These are phyloP conservation scores for Echinometra lucunter DNA, from an alignment of 53 echinoderm and acorn worm species.

Conservation along the genomic window DNA sequence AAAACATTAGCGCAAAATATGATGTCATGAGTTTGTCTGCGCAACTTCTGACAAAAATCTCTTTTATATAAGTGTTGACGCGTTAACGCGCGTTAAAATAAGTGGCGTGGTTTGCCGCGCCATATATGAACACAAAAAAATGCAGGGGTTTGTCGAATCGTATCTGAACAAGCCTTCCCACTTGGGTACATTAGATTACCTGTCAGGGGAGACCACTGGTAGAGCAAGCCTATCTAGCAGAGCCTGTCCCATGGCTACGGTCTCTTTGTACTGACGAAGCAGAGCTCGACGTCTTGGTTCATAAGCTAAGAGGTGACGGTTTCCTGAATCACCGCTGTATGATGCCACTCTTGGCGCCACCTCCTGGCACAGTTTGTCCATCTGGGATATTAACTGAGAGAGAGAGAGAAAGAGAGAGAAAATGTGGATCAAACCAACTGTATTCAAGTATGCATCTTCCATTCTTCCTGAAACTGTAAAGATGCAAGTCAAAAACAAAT, in stretches of 20 bases:
- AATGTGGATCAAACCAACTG: neutral
- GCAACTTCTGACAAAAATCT: too few species aligned
- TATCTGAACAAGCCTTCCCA: too few species aligned
- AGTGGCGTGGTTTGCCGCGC: too few species aligned
- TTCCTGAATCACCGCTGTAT: slow-evolving; percentile 68
- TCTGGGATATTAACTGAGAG: slow-evolving; percentile 81
- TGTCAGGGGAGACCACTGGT: slow-evolving; percentile 86
- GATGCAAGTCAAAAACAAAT: too few species aligned
- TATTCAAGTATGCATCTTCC: neutral
- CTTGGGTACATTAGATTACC: slow-evolving; percentile 77
- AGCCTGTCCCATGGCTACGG: slow-evolving; percentile 92
- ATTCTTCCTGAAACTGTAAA: neutral
- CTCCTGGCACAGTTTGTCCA: slow-evolving; percentile 87
- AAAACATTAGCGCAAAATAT: too few species aligned
- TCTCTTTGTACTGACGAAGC: slow-evolving; percentile 82
- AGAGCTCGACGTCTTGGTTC: slow-evolving; percentile 77
- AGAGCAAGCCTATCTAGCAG: slow-evolving; percentile 86
- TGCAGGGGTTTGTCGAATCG: too few species aligned
- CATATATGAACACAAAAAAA: too few species aligned
- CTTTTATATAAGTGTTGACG: too few species aligned
- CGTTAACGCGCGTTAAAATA: too few species aligned
- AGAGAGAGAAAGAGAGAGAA: neutral
- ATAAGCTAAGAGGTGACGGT: slow-evolving; percentile 74
- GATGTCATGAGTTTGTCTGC: too few species aligned
- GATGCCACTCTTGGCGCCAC: slow-evolving; percentile 84